Percentiles rank a stretch among this genome's conserved stretches.
phyloP scores from a whole-genome alignment of 2,888 invertebrate species.

The Brassicogethes aeneus region DNA sequence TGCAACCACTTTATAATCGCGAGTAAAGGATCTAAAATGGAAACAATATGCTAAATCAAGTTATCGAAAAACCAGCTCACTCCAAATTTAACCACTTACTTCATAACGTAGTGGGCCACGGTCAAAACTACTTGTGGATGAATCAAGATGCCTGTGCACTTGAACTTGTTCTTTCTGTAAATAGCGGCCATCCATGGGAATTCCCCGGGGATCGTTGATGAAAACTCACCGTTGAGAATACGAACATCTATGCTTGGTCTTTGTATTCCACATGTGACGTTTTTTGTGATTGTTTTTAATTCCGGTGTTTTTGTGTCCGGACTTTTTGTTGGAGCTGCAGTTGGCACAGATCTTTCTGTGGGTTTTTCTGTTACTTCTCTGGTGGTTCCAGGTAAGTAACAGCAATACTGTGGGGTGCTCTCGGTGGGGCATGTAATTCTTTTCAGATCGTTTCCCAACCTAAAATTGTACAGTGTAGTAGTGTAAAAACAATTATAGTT shows the following conservation, averaged over 20 bases:
- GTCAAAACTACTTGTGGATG: conserved; percentile 24
- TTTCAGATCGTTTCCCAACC: neutral
- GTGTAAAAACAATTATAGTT: too few relatives aligned
- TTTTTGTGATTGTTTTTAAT: too few relatives aligned
- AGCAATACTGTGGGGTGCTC: neutral
- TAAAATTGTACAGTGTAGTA: too few relatives aligned
- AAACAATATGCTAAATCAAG: neutral
- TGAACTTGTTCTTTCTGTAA: conserved; percentile 14
- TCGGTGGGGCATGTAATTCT: neutral
- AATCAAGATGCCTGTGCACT: conserved; percentile 21
- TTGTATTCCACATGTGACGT: conserved; percentile 1
- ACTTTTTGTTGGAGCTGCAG: neutral
- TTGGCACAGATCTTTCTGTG: neutral
- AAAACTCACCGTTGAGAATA: neutral
- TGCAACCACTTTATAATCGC: conserved; percentile 48
- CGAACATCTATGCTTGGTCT: neutral
- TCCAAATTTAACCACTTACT: conserved; percentile 10
- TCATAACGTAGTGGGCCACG: conserved; percentile 19
- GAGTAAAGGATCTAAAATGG: neutral
- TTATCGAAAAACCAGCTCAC: neutral
- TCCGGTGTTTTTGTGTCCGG: too few relatives aligned
- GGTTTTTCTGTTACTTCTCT: neutral
- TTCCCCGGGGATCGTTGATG: conserved; percentile 15
- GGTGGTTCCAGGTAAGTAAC: neutral
- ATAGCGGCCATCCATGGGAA: conserved; percentile 25